These are phyloP conservation scores for Polydrusus cervinus DNA, from an alignment of 2,888 invertebrate species.

Conservation along the genomic window DNA sequence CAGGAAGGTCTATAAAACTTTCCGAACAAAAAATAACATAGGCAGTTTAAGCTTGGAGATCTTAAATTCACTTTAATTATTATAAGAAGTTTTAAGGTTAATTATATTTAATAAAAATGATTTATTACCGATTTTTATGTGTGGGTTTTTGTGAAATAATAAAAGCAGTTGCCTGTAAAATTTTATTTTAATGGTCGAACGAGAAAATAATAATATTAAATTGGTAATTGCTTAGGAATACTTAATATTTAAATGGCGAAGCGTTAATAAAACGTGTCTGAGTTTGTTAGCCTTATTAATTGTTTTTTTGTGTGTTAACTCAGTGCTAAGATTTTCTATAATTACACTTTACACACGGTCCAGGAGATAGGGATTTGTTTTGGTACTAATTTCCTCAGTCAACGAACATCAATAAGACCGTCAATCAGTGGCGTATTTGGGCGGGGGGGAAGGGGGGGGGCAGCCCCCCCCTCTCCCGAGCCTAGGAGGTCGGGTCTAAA, in stretches of 20 bases:
- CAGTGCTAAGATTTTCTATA: background rate
- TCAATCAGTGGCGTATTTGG: too few species aligned
- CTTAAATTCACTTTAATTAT: conserved; percentile 53
- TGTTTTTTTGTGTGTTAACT: background rate
- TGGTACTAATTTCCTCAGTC: too few species aligned
- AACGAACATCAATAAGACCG: too few species aligned
- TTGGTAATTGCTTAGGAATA: conserved; percentile 41
- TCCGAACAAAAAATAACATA: conserved; percentile 35
- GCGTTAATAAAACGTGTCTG: conserved; percentile 25
- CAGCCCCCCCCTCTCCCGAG: too few species aligned
- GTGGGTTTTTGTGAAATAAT: conserved; percentile 50
- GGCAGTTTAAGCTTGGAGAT: conserved; percentile 41
- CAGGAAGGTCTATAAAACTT: conserved; percentile 50
- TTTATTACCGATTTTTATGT: conserved; percentile 52
- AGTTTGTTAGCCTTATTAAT: background rate
- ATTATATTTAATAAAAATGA: conserved; percentile 56
- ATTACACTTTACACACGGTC: too few species aligned
- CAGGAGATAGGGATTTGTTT: too few species aligned
- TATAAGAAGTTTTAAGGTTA: conserved; percentile 52
- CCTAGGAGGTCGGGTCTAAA: too few species aligned
- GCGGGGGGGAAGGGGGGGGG: too few species aligned
- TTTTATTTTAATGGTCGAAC: conserved; percentile 39
- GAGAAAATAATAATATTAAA: conserved; percentile 36
- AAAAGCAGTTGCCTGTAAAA: conserved; percentile 41
- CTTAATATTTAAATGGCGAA: conserved; percentile 27